These are phyloP conservation scores for Cryptus viduatorius DNA, from an alignment of 2,888 invertebrate genomes.

Conservation along the genomic window DNA sequence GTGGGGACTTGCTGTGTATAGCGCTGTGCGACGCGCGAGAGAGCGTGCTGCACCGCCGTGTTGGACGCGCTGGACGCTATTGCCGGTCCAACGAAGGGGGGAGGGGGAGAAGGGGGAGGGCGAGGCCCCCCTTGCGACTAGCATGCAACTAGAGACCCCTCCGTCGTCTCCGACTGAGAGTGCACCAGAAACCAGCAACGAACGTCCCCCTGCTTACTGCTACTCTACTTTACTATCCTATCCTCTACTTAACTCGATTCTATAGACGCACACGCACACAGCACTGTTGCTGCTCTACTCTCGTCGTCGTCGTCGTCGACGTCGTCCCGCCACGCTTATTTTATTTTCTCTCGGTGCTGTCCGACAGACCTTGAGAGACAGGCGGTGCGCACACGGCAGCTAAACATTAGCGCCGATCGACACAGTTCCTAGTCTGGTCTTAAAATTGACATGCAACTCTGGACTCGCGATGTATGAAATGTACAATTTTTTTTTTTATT, in stretches of 20 bases:
- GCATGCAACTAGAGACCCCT: conserved; percentile 34
- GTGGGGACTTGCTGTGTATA: conserved; percentile 76
- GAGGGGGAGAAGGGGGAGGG: neutral
- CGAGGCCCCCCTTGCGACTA: conserved; percentile 1
- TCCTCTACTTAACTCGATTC: conserved; percentile 14
- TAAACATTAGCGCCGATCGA: conserved; percentile 46
- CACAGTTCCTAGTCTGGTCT: conserved; percentile 57
- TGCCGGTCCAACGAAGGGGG: conserved; percentile 39
- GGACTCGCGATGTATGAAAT: neutral
- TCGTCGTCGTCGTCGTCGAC: conserved; percentile 26
- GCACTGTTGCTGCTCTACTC: conserved; percentile 50
- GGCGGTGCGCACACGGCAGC: conserved; percentile 39
- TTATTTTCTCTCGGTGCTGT: conserved; percentile 65
- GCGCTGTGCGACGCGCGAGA: conserved; percentile 47
- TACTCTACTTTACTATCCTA: conserved; percentile 51
- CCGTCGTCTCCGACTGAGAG: conserved; percentile 21
- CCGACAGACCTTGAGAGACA: conserved; percentile 68
- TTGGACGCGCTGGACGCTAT: conserved; percentile 53
- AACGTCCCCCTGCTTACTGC: conserved; percentile 35
- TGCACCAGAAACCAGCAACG: conserved; percentile 31
- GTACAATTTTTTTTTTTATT: neutral
- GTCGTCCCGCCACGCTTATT: conserved; percentile 58
- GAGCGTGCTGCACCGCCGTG: conserved; percentile 50
- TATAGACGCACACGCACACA: neutral
- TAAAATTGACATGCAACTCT: neutral